Evolutionary conservation across 2,797 vertebrate genomes (phyloP).

Genomic region (Pseudochirops cupreus): DNA sequence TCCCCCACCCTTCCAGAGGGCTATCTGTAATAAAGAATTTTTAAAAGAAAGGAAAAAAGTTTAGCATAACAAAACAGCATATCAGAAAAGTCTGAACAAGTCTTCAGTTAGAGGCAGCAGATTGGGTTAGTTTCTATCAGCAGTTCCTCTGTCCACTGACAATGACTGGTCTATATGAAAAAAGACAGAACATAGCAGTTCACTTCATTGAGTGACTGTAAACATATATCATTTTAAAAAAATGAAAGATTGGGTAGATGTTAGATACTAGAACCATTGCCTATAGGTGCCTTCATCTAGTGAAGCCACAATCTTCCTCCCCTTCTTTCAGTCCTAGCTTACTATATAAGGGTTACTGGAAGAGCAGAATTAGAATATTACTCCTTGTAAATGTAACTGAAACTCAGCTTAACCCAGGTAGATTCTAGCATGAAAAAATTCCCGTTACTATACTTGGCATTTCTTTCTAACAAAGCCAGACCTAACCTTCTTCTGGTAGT

Average conservation of each 20-base stretch:
- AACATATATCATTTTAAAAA: background rate
- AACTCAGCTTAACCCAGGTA: background rate
- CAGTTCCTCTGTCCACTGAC: background rate
- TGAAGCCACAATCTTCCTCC: background rate
- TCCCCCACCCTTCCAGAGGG: background rate
- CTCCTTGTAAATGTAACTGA: background rate
- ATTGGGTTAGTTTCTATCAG: background rate
- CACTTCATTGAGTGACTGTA: background rate
- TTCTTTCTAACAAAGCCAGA: background rate
- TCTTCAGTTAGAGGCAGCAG: background rate
- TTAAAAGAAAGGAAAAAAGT: background rate
- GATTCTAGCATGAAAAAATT: background rate
- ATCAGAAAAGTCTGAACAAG: background rate
- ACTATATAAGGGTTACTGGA: background rate
- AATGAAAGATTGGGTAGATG: background rate
- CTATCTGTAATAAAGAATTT: background rate
- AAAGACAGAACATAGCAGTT: background rate
- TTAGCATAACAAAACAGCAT: background rate
- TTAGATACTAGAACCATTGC: background rate
- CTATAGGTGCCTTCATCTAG: background rate
- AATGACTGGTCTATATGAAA: background rate
- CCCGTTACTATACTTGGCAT: background rate
- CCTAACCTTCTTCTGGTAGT: background rate
- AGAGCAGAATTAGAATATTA: background rate
- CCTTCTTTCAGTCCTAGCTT: background rate